Conservation (phyloP, 2,888 invertebrate species). For the Pristionchus entomophagus region DNA sequence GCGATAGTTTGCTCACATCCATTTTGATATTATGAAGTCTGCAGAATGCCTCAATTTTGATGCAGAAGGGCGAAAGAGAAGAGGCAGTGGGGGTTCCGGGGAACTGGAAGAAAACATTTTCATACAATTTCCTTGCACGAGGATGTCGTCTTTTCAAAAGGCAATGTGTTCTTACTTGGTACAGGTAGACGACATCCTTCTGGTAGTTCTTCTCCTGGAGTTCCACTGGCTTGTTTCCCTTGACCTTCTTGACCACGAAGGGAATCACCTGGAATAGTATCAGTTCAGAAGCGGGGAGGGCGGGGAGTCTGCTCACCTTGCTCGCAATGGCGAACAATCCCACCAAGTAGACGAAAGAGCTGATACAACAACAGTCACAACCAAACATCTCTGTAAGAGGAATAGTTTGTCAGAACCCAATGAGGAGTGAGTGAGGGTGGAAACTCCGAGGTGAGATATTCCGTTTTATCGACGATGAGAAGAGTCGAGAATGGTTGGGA, state of each 20-base stretch:
- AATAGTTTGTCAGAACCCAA: not conserved
- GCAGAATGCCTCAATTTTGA: slow-evolving; percentile 73
- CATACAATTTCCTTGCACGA: too few species aligned
- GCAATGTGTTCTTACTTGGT: slow-evolving; percentile 35
- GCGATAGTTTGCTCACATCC: slow-evolving; percentile 58
- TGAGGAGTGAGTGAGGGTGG: not conserved
- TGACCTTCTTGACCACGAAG: not conserved
- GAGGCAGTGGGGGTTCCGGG: slow-evolving; percentile 65
- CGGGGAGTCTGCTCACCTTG: not conserved
- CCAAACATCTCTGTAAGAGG: not conserved
- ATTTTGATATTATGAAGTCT: slow-evolving; percentile 70
- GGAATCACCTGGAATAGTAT: not conserved
- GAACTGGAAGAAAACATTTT: too few species aligned
- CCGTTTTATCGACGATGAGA: slow-evolving; percentile 7
- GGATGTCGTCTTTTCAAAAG: too few species aligned
- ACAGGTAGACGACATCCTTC: slow-evolving; percentile 72
- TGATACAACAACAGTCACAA: slow-evolving; percentile 16
- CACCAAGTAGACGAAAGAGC: not conserved
- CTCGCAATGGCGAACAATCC: not conserved
- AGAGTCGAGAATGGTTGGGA: slow-evolving; percentile 24
- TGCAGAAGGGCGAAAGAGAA: slow-evolving; percentile 72
- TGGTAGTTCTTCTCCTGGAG: slow-evolving; percentile 57
- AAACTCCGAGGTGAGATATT: not conserved
- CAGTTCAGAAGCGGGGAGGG: not conserved
- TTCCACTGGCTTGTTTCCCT: not conserved